Evolutionary conservation across 1,140 invertebrate genomes (phyloP).

Genomic region (Aphaenogaster floridana): DNA sequence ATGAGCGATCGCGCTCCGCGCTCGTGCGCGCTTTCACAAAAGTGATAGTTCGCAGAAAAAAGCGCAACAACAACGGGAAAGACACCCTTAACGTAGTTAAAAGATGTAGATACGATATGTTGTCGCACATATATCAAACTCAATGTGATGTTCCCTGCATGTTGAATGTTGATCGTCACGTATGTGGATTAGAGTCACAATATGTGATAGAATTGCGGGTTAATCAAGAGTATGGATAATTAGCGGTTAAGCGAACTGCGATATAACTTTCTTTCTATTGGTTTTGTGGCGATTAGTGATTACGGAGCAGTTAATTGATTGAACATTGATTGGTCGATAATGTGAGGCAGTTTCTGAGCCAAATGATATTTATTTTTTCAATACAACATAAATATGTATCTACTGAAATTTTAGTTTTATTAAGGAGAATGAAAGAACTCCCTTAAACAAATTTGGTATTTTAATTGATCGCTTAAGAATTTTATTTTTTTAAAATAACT

Average conservation of each 20-base stretch:
- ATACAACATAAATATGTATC: not conserved
- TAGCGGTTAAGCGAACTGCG: conserved; percentile 57
- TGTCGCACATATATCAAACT: conserved; percentile 71
- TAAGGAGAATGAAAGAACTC: not conserved
- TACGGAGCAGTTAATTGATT: not conserved
- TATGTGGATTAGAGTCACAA: conserved; percentile 71
- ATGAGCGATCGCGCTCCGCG: conserved; percentile 3
- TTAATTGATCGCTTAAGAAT: not conserved
- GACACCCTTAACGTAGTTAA: conserved; percentile 68
- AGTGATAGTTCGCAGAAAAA: conserved; percentile 15
- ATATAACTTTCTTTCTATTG: conserved; percentile 38
- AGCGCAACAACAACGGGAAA: conserved; percentile 30
- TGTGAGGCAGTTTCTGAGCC: not conserved
- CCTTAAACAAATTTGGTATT: not conserved
- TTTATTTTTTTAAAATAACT: not conserved
- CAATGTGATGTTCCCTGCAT: conserved; percentile 79
- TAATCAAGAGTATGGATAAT: conserved; percentile 62
- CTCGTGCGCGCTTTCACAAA: conserved; percentile 1
- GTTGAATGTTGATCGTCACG: conserved; percentile 79
- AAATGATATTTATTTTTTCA: conserved; percentile 7
- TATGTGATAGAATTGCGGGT: conserved; percentile 65
- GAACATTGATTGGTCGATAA: conserved; percentile 14
- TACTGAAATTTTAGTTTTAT: not conserved
- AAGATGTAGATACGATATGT: conserved; percentile 67
- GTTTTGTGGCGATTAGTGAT: conserved; percentile 36